Evolutionary conservation across 2,113 vertebrate species (phyloP).

Genomic region (Ondatra zibethicus): DNA sequence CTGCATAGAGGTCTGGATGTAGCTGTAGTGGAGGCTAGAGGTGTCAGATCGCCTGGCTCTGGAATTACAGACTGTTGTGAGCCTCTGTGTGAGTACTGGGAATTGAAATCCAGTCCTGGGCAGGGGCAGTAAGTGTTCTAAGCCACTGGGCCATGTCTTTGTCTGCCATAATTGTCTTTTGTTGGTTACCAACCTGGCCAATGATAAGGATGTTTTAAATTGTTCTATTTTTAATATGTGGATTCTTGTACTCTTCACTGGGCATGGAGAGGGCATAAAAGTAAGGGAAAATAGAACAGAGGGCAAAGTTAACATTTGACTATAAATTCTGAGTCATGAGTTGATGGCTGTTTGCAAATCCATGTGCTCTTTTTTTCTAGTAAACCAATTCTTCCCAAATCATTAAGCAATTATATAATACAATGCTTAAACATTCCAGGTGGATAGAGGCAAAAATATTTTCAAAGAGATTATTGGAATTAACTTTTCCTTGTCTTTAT

Average conservation of each 20-base stretch:
- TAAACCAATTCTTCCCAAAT: constrained; percentile 53
- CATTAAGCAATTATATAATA: constrained; percentile 50
- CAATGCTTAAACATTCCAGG: constrained; percentile 28
- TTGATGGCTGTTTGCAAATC: constrained; percentile 45
- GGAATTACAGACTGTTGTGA: not conserved
- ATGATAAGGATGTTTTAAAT: not conserved
- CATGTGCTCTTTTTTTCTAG: not conserved
- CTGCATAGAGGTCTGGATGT: not conserved
- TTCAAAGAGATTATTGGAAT: constrained; percentile 44
- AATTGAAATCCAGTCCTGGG: not conserved
- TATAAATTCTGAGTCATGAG: constrained; percentile 19
- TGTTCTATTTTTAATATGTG: not conserved
- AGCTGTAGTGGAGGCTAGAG: not conserved
- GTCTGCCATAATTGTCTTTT: not conserved
- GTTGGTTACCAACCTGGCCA: not conserved
- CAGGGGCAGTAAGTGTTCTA: not conserved
- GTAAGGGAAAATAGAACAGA: not conserved
- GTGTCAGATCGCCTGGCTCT: not conserved
- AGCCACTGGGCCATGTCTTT: not conserved
- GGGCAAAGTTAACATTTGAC: not conserved
- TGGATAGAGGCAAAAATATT: constrained; percentile 25
- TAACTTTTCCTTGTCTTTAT: constrained; percentile 29
- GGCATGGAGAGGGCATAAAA: not conserved
- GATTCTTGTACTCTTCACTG: not conserved
- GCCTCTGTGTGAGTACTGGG: not conserved